phyloP scores from a whole-genome alignment of 2,888 invertebrate genomes.

The Spicauda simplicius region DNA sequence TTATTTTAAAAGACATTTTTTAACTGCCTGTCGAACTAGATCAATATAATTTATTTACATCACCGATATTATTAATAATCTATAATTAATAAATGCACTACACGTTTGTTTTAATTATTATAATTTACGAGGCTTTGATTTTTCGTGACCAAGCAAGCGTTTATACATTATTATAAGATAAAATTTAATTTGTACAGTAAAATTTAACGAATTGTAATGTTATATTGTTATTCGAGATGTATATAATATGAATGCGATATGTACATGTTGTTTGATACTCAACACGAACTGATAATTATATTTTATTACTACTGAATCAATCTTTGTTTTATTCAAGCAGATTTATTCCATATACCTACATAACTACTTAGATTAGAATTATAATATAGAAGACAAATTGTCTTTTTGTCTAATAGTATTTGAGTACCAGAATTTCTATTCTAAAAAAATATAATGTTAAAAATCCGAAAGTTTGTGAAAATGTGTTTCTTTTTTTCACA shows the following conservation, averaged over 20 bases:
- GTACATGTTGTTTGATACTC: slow-evolving; percentile 81
- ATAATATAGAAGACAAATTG: too few species aligned
- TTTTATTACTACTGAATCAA: slow-evolving; percentile 63
- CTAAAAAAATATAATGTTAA: too few species aligned
- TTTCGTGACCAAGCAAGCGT: slow-evolving; percentile 17
- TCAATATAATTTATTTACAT: slow-evolving; percentile 12
- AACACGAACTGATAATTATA: slow-evolving; percentile 83
- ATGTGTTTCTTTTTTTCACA: too few species aligned
- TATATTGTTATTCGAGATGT: slow-evolving; percentile 56
- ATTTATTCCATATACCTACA: neutral
- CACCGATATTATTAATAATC: neutral
- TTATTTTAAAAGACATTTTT: neutral
- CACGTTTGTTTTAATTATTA: neutral
- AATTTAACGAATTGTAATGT: slow-evolving; percentile 49
- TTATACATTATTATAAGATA: slow-evolving; percentile 13
- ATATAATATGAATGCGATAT: slow-evolving; percentile 60
- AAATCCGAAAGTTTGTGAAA: too few species aligned
- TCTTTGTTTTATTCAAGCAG: slow-evolving; percentile 48
- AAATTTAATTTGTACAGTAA: slow-evolving; percentile 49
- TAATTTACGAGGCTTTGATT: slow-evolving; percentile 3
- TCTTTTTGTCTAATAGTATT: too few species aligned
- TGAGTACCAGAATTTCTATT: too few species aligned
- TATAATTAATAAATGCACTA: neutral
- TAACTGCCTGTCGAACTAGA: neutral
- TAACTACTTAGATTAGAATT: neutral